Evolutionary conservation across 2,797 vertebrate genomes (phyloP), one percentile per base, ranked within the genome.

Genomic region (Tachyglossus aculeatus): DNA sequence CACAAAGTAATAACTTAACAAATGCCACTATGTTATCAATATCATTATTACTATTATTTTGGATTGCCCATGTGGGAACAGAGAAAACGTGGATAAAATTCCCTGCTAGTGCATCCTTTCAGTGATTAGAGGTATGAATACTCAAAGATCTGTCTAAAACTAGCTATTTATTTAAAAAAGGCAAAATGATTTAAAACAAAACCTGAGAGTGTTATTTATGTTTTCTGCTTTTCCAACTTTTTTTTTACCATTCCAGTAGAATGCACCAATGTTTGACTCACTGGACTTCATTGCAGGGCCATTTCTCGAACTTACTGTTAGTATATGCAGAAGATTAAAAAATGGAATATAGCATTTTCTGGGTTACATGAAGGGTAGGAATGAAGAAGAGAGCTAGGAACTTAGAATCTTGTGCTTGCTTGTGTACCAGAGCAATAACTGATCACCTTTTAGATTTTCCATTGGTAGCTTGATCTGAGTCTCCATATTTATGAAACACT

Each of bases 121-220:
- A 47, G 62, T 55, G 55, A 57, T 60, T 77, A 71, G 71, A 60
- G 2, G 5, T 50, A 60, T 21, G 34, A 37, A 53, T 68, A 74
- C 55, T 63, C 58, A 60, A 52, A 45, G 59, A 71, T 56, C 21
- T 18, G 47, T 63, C 34, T 37, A 33, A 71, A 59, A 71, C 71
- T 68, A 47, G 73, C 61, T 72, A 45, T 74, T 76, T 69, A 47
- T 60, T 48, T 41, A 57, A 74, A 71, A 71, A 39, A 57, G 36
- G 50, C 24, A 39, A 41, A 48, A 67, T 60, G 69, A 73, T 65
- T 75, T 3, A 24, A 70, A 59, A 62, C 34, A 19, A 2, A 56
- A n/a, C 29, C 43, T 18, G 7, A 5, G 22, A 29, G 16, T 19
- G 3, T 18, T 40, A 18, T 33, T 21, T 14, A 41, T 38, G 16